These are phyloP conservation scores for Thecophora atra DNA, from an alignment of 2,888 invertebrate genomes.

Conservation along the genomic window DNA sequence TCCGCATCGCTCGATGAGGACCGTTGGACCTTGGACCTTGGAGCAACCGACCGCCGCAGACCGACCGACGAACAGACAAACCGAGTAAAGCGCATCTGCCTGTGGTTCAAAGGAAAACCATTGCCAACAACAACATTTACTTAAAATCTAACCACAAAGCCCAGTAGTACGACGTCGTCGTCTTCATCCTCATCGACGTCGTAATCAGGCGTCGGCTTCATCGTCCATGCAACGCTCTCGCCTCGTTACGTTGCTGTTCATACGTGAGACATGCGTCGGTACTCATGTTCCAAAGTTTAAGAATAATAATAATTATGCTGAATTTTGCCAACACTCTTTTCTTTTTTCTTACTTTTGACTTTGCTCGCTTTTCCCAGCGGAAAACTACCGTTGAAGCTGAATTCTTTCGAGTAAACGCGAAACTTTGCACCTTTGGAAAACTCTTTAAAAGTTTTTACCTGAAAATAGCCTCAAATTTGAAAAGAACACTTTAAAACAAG, in stretches of 20 bases:
- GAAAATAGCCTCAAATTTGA: too few species aligned
- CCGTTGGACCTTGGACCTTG: too few species aligned
- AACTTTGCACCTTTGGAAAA: too few species aligned
- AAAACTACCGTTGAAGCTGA: too few species aligned
- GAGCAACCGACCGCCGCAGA: too few species aligned
- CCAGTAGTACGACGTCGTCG: slow-evolving; percentile 20
- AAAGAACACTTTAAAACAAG: too few species aligned
- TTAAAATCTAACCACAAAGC: slow-evolving; percentile 10
- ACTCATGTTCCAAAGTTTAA: slow-evolving; percentile 16
- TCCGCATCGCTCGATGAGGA: slow-evolving; percentile 8
- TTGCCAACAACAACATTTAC: background rate
- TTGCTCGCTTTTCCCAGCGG: slow-evolving; percentile 5
- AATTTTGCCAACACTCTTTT: slow-evolving; percentile 19
- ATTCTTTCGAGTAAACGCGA: too few species aligned
- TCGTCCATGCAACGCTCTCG: background rate
- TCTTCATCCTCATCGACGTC: too few species aligned
- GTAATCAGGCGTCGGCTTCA: too few species aligned
- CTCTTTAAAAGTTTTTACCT: too few species aligned
- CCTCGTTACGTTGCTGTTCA: background rate
- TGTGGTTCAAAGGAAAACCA: background rate
- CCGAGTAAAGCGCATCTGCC: background rate
- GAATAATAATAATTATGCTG: slow-evolving; percentile 10
- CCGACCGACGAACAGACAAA: background rate
- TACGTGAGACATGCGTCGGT: slow-evolving; percentile 1
- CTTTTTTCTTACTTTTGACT: too few species aligned